Base-by-base conservation (phyloP, 2,888 invertebrate genomes). In the Chalcosyrphus nemorum region DNA sequence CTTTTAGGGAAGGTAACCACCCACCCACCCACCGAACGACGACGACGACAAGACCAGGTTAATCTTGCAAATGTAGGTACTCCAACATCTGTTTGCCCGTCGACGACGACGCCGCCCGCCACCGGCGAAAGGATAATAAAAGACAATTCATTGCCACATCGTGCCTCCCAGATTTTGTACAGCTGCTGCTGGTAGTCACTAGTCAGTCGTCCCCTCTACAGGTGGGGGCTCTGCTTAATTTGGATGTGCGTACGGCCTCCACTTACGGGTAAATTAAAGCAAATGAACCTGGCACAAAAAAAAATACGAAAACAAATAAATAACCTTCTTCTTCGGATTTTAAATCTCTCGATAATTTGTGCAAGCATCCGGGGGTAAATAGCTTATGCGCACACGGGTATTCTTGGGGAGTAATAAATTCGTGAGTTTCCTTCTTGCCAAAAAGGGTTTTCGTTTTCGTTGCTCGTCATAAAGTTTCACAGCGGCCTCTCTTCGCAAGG, bases 281-380 rank as follows among this genome's bases (percentile, higher is more conserved):
- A 72, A 72, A 77, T 77, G 65, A 66, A 72, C 59, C 66, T 19
- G 21, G 24, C 50, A 43, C 4, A 32, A 59, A 59, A 82, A 66
- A 59, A 77, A 71, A 77, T 82, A 43, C 4, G 24, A 59, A 59
- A 82, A 66, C 65, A 77, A 71, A 77, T 82, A 77, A 77, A 82
- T 56, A 59, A 77, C 65, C 41, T 15, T 59, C 32, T 17, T 41
- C 56, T 41, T 45, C 29, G 59, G 77, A 72, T 41, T 72, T 82
- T 35, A 68, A 78, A 78, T 68, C 78, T 74, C 78, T 43, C 78
- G 72, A 78, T 74, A 82, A 82, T 78, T 78, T 82, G 56, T 78
- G 72, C 68, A 78, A 72, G 56, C 43, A 68, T 72, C 61, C 63
- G 41, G 50, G 41, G 50, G 59, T 78, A 63, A 72, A 81, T 66